Conservation (phyloP, 35 echinoderm and acorn worm genomes). For the Eucidaris tribuloides region DNA sequence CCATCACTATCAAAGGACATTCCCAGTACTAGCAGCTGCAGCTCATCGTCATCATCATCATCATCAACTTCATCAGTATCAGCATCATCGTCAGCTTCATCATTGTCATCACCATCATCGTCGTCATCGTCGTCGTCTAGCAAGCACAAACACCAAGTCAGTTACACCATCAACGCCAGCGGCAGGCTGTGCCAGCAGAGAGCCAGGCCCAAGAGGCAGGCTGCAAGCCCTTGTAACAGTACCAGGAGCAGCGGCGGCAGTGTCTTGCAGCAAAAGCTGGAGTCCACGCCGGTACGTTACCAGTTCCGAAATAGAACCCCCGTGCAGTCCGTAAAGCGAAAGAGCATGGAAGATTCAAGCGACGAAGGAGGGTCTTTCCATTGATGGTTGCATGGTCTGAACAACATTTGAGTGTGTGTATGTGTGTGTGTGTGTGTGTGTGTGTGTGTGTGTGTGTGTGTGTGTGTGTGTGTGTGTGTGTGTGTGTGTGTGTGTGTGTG, state of each 20-base stretch:
- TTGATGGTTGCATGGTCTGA: no score
- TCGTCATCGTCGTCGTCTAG: background rate
- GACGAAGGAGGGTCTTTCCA: background rate
- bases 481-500: no score
- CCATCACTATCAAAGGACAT: background rate
- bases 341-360: constrained; percentile 25
- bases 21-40: background rate
- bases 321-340: constrained; percentile 12
- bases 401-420: no score
- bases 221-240: background rate
- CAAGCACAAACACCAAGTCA: background rate
- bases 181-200: constrained; percentile 11
- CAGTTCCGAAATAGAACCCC: constrained; percentile 7
- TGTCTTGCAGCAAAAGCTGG: background rate
- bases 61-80: background rate
- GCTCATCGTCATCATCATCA: background rate
- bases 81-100: background rate
- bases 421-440: no score
- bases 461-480: no score
- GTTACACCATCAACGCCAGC: constrained; percentile 19
- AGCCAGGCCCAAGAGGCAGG: background rate
- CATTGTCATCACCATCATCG: background rate
- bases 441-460: no score
- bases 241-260: background rate
- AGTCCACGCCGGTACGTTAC: background rate